Evolutionary conservation across 1,140 invertebrate genomes (phyloP).

Genomic region (Chironomus striatipennis): DNA sequence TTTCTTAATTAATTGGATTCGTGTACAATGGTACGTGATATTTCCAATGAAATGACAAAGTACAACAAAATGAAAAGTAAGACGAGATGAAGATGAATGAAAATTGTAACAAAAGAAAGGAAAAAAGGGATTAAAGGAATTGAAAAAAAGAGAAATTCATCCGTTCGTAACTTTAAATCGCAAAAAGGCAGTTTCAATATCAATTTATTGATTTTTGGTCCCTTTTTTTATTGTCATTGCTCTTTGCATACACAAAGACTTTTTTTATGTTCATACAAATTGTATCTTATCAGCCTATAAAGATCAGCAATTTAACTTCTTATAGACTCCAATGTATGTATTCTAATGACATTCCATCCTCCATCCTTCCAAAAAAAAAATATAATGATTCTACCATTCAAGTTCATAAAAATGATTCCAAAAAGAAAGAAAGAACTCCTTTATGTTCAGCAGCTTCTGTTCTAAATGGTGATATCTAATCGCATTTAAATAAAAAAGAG

Average conservation of each 20-base stretch:
- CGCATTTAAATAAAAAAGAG: not conserved
- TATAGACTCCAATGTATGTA: not conserved
- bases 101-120: not conserved
- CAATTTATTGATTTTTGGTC: conserved; percentile 13
- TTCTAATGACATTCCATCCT: not conserved
- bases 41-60: not conserved
- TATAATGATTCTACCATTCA: not conserved
- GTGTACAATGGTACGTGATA: not conserved
- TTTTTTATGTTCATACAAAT: conserved; percentile 6
- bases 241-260: conserved; percentile 1
- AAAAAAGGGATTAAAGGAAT: conserved; percentile 13
- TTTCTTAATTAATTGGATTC: conserved; percentile 9
- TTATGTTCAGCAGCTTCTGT: not conserved
- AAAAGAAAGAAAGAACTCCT: too few relatives aligned
- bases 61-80: not conserved
- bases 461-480: conserved; percentile 9
- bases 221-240: not conserved
- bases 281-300: conserved; percentile 13
- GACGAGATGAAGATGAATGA: conserved; percentile 1
- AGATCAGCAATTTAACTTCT: conserved; percentile 10
- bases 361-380: not conserved
- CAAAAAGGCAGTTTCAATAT: conserved; percentile 6
- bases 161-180: not conserved
- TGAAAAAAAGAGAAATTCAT: not conserved
- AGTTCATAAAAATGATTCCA: not conserved